These are phyloP conservation scores for Ursus arctos DNA, from an alignment of 2,113 vertebrate species.

Conservation along the genomic window DNA sequence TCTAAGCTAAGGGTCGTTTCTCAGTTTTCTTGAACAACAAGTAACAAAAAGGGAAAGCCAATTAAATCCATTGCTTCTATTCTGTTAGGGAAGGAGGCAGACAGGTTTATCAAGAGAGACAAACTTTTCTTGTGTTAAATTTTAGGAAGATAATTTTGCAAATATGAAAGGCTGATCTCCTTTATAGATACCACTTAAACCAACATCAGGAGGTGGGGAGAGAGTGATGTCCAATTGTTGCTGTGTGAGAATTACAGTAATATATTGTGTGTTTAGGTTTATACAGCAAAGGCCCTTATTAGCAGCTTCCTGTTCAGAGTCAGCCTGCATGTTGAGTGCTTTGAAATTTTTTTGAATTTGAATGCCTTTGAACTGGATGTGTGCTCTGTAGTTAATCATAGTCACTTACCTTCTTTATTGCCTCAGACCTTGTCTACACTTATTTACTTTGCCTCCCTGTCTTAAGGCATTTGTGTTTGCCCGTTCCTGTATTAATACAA, in stretches of 20 bases:
- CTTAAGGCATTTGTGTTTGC: conserved; percentile 30
- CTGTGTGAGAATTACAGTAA: not conserved
- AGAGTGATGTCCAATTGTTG: not conserved
- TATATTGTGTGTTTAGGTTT: not conserved
- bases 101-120: conserved; percentile 5
- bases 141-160: conserved; percentile 30
- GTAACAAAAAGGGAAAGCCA: not conserved
- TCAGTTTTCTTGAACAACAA: conserved; percentile 7
- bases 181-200: not conserved
- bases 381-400: not conserved
- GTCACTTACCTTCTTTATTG: not conserved
- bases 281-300: not conserved
- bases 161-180: not conserved
- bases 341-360: not conserved
- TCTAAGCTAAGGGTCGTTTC: not conserved
- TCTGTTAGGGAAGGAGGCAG: not conserved
- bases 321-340: not conserved
- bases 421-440: not conserved
- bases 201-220: not conserved
- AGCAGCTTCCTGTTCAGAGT: not conserved
- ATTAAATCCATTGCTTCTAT: not conserved
- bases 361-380: not conserved
- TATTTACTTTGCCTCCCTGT: not conserved
- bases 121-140: not conserved
- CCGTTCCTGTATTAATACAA: not conserved